Evolutionary conservation across 1,140 invertebrate species (phyloP).

Genomic region (Fragariocoptes setiger): DNA sequence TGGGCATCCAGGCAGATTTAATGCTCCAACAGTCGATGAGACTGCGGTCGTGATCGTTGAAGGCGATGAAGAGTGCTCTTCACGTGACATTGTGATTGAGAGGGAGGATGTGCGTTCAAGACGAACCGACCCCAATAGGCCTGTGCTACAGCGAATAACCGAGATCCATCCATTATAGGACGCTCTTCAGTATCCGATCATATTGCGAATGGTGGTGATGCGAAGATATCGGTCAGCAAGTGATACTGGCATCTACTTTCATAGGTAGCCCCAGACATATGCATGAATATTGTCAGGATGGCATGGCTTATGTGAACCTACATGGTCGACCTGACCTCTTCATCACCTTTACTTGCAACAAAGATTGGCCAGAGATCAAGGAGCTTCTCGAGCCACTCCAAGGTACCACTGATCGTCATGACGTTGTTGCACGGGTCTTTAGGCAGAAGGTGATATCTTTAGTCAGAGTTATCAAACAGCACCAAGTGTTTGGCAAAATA

Average conservation of each 20-base stretch:
- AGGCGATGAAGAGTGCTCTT: no score
- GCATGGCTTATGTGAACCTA: constrained; percentile 13
- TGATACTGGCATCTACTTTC: constrained; percentile 8
- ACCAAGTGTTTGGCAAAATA: constrained; percentile 5
- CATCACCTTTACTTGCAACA: constrained; percentile 21
- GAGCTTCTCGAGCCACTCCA: constrained; percentile 13
- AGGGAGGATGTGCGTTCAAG: neutral
- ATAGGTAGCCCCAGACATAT: constrained; percentile 4
- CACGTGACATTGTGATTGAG: no score
- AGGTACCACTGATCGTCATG: constrained; percentile 13
- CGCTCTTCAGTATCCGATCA: no score
- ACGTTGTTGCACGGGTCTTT: constrained; percentile 18
- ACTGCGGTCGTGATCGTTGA: no score
- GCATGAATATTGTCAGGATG: constrained; percentile 12
- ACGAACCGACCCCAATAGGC: constrained; percentile 15
- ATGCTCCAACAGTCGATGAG: no score
- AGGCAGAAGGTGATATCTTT: constrained; percentile 15
- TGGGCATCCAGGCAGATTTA: no score
- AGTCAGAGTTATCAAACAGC: constrained; percentile 12
- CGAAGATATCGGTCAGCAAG: neutral
- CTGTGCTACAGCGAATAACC: constrained; percentile 13
- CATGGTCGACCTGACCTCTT: constrained; percentile 18
- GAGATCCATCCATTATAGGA: constrained; percentile 12
- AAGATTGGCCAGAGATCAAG: constrained; percentile 20
- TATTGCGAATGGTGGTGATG: neutral